Conservation (phyloP, 2,113 vertebrate genomes). For the Sigmodon hispidus region DNA sequence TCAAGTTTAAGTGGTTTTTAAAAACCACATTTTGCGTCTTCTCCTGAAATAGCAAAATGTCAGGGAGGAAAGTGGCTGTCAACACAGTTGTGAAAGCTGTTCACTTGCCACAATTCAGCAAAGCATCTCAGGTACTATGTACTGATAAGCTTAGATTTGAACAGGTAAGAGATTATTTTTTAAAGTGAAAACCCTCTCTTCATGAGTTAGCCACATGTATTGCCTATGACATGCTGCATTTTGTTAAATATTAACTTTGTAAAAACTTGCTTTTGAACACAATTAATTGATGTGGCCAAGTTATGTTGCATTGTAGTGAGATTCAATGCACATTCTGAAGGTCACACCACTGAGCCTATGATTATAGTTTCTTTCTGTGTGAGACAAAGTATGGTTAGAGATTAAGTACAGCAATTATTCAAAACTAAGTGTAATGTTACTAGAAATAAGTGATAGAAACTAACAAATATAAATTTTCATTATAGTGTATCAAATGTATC, state of each 20-base stretch:
- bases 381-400: not conserved
- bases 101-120: not conserved
- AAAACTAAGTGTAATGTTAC: not conserved
- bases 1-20: constrained; percentile 15
- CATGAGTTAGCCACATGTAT: not conserved
- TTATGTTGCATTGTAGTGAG: not conserved
- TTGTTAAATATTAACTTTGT: not conserved
- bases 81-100: not conserved
- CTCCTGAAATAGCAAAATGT: constrained; percentile 15
- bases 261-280: not conserved
- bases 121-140: not conserved
- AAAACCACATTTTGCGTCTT: not conserved
- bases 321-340: not conserved
- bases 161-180: not conserved
- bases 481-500: not conserved
- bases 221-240: not conserved
- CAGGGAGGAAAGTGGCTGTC: not conserved
- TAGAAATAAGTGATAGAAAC: not conserved
- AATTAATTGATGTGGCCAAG: not conserved
- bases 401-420: not conserved
- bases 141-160: not conserved
- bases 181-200: not conserved
- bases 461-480: not conserved
- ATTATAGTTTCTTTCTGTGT: not conserved
- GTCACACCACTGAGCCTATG: not conserved